Evolutionary conservation across 2,113 vertebrate genomes (phyloP).

Genomic region (Rostratula benghalensis): DNA sequence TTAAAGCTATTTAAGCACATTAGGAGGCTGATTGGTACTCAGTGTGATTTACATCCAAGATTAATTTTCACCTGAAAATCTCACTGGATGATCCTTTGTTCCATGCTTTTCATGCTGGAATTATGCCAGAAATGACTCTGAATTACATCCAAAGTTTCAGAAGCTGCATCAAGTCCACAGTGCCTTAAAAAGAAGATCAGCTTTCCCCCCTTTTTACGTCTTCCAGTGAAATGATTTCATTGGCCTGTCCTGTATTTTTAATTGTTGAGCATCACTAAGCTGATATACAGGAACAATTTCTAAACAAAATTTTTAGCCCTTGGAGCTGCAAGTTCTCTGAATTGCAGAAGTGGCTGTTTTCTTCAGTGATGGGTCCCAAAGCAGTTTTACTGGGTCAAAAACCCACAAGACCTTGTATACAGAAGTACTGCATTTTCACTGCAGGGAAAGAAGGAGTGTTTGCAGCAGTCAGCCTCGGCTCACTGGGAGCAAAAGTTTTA

Average conservation of each 20-base stretch:
- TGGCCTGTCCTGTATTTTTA: neutral
- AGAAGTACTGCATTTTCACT: neutral
- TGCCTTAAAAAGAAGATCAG: neutral
- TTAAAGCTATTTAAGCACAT: neutral
- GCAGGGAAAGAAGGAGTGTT: neutral
- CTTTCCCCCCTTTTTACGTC: neutral
- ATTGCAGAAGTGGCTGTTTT: neutral
- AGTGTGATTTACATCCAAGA: neutral
- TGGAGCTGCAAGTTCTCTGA: neutral
- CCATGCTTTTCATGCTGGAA: neutral
- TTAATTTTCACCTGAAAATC: neutral
- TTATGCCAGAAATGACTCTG: neutral
- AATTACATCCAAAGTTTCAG: neutral
- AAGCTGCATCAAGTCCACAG: neutral
- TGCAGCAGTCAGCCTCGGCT: neutral
- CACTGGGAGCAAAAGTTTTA: neutral
- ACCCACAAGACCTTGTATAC: neutral
- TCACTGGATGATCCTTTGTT: neutral
- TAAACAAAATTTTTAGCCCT: neutral
- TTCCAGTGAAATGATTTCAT: neutral
- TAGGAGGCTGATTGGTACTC: neutral
- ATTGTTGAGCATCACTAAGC: neutral
- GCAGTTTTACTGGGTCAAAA: neutral
- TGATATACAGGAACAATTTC: neutral
- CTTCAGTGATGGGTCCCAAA: neutral